These are phyloP conservation scores for Tenthredo livida DNA, from an alignment of 2,888 invertebrate genomes.

Conservation along the genomic window DNA sequence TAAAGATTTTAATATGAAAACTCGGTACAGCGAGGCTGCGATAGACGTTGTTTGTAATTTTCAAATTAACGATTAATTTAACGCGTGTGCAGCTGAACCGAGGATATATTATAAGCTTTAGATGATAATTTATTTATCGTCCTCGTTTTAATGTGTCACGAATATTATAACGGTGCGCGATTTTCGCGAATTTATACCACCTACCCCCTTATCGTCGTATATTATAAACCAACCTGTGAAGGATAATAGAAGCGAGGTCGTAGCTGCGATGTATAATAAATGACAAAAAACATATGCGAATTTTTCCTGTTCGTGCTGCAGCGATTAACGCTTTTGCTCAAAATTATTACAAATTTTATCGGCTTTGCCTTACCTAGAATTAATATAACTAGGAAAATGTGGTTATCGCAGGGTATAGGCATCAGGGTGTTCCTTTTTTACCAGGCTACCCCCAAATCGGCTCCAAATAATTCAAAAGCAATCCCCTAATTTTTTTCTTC, in stretches of 20 bases:
- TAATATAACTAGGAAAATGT: no score
- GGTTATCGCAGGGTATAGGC: no score
- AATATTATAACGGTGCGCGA: not conserved
- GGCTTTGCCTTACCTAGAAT: no score
- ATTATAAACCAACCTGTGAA: not conserved
- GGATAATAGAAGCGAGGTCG: not conserved
- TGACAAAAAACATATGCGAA: no score
- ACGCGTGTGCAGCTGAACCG: not conserved
- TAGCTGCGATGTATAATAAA: no score
- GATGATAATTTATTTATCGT: not conserved
- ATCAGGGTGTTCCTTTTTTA: no score
- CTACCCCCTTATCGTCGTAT: not conserved
- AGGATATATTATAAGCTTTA: not conserved
- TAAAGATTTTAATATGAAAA: slow-evolving; percentile 34
- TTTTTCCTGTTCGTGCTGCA: no score
- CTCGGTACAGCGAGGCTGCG: not conserved
- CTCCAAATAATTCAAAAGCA: no score
- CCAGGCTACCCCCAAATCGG: no score
- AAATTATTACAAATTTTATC: no score
- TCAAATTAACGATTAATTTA: slow-evolving; percentile 15
- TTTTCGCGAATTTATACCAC: not conserved
- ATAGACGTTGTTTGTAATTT: slow-evolving; percentile 19
- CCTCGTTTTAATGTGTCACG: not conserved
- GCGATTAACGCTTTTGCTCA: no score
- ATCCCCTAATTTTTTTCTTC: no score